Evolutionary conservation across 2,888 invertebrate species (phyloP).

Genomic region (Alsophila aescularia): DNA sequence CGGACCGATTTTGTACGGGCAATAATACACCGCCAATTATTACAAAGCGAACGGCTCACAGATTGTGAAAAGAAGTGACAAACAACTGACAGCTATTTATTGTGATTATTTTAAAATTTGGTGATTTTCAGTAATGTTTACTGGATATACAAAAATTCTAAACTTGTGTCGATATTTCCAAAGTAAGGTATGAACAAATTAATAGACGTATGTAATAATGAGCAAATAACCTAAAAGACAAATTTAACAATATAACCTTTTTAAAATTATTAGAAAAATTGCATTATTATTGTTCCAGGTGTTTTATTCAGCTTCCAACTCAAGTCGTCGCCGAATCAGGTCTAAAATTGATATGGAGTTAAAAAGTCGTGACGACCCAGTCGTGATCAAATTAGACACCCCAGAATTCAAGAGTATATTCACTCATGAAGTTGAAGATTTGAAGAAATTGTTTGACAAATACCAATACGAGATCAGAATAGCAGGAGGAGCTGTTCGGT

Average conservation of each 20-base stretch:
- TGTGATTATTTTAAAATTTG: slow-evolving; percentile 2
- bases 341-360: slow-evolving; percentile 65
- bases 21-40: too few relatives aligned
- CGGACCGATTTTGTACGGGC: too few relatives aligned
- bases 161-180: slow-evolving; percentile 37
- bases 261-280: background rate
- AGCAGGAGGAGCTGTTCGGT: slow-evolving; percentile 98
- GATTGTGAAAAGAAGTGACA: too few relatives aligned
- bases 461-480: slow-evolving; percentile 94
- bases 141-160: slow-evolving; percentile 32
- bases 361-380: slow-evolving; percentile 84
- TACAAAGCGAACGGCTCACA: too few relatives aligned
- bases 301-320: slow-evolving; percentile 36
- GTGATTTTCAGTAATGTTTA: slow-evolving; percentile 42
- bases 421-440: slow-evolving; percentile 89
- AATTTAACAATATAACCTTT: background rate
- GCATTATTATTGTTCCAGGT: slow-evolving; percentile 32
- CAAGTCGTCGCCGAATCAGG: slow-evolving; percentile 47
- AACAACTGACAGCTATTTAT: background rate
- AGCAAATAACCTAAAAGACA: background rate
- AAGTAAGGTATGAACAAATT: slow-evolving; percentile 39
- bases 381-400: slow-evolving; percentile 88
- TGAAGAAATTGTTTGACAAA: slow-evolving; percentile 91
- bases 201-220: background rate
- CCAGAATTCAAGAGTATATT: slow-evolving; percentile 91